phyloP scores from a whole-genome alignment of 2,113 vertebrate species.

The Chiloscyllium plagiosum region DNA sequence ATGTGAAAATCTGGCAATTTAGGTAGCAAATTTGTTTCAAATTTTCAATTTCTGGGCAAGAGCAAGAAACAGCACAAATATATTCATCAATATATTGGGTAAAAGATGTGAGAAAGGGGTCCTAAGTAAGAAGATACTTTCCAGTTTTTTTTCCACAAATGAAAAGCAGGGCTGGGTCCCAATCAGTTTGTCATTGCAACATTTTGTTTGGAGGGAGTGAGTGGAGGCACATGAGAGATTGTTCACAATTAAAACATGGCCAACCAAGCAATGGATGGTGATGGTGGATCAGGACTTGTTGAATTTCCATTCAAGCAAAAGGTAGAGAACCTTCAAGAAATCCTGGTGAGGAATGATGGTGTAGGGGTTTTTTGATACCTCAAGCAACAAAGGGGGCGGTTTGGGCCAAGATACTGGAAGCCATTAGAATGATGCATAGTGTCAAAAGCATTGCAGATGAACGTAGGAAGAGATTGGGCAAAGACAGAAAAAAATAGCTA shows the following conservation, averaged over 20 bases:
- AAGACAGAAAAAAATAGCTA: not conserved
- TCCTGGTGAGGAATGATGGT: not conserved
- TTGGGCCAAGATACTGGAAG: not conserved
- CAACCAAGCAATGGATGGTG: not conserved
- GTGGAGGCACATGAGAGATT: not conserved
- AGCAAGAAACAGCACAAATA: not conserved
- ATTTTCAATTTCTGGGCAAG: not conserved
- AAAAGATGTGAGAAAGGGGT: not conserved
- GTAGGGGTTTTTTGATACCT: not conserved
- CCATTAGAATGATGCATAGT: not conserved
- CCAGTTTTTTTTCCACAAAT: not conserved
- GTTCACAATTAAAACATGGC: not conserved
- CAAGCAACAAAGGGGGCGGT: not conserved
- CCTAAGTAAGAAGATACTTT: not conserved
- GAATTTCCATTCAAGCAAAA: not conserved
- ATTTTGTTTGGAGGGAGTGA: not conserved
- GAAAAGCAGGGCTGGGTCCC: no score
- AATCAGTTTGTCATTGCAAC: not conserved
- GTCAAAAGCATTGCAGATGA: not conserved
- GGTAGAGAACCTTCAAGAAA: no score
- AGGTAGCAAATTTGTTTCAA: not conserved
- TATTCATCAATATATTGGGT: not conserved
- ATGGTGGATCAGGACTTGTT: not conserved
- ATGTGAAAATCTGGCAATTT: not conserved
- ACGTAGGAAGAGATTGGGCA: not conserved